Conservation (phyloP, 2,113 vertebrate genomes). For the Ranitomeya imitator region DNA sequence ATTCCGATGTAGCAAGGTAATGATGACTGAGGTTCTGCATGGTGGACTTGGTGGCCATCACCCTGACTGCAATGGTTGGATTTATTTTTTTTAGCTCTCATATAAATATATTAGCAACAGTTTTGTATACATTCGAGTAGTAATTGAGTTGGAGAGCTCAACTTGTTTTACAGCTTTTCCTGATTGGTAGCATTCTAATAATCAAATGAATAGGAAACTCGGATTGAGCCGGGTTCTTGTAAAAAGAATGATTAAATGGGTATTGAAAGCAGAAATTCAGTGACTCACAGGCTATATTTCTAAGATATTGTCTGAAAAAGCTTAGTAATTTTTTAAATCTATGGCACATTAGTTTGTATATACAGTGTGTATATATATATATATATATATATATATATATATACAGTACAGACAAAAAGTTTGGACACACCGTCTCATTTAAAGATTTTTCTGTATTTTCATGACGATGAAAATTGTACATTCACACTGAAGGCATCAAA, state of each 20-base stretch:
- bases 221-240: background rate
- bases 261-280: background rate
- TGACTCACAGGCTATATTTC: background rate
- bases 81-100: conserved; percentile 79
- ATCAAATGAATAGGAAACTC: conserved; percentile 14
- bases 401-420: too few relatives aligned
- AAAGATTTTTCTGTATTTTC: too few relatives aligned
- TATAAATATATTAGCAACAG: conserved; percentile 69
- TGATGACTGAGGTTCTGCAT: conserved; percentile 71
- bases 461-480: too few relatives aligned
- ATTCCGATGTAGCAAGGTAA: conserved; percentile 61
- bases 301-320: background rate
- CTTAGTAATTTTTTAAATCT: too few relatives aligned
- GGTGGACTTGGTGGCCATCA: conserved; percentile 66
- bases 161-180: background rate
- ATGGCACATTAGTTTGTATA: too few relatives aligned
- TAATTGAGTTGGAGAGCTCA: conserved; percentile 8
- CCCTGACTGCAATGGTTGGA: conserved; percentile 71
- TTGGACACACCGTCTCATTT: too few relatives aligned
- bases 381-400: too few relatives aligned
- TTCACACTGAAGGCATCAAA: too few relatives aligned
- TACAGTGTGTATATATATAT: too few relatives aligned
- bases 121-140: conserved; percentile 56
- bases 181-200: conserved; percentile 22
- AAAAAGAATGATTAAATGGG: background rate